Conservation (phyloP, 2,888 invertebrate genomes). For the Nemurella pictetii region DNA sequence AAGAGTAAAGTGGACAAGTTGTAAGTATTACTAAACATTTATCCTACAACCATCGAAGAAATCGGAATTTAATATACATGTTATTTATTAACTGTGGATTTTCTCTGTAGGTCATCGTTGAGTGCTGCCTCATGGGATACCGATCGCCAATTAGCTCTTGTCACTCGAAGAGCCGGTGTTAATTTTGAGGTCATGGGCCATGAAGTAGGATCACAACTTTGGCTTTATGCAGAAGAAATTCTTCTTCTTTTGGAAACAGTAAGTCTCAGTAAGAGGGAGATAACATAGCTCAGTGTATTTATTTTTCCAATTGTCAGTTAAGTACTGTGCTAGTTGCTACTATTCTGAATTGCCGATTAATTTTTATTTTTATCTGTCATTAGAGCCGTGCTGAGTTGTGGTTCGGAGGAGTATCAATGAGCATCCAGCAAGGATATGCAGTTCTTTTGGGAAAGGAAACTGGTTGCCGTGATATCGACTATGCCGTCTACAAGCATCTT, state of each 20-base stretch:
- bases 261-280: slow-evolving; percentile 46
- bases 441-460: slow-evolving; percentile 53
- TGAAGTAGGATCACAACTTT: slow-evolving; percentile 54
- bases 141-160: slow-evolving; percentile 57
- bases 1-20: slow-evolving; percentile 62
- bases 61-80: not conserved
- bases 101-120: slow-evolving; percentile 52
- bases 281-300: not conserved
- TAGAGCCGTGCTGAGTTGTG: slow-evolving; percentile 66
- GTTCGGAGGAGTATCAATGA: slow-evolving; percentile 61
- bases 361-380: slow-evolving; percentile 45
- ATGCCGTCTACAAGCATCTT: slow-evolving; percentile 63
- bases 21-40: slow-evolving; percentile 47
- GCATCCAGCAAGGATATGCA: slow-evolving; percentile 67
- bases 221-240: slow-evolving; percentile 67
- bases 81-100: slow-evolving; percentile 15
- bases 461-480: slow-evolving; percentile 55
- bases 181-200: slow-evolving; percentile 62
- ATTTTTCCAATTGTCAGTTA: slow-evolving; percentile 33
- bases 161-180: slow-evolving; percentile 58
- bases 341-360: slow-evolving; percentile 2
- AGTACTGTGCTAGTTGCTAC: not conserved
- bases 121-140: slow-evolving; percentile 62
- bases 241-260: slow-evolving; percentile 68
- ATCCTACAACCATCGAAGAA: not conserved